Percentiles rank a stretch among this genome's conserved stretches.
Conservation (phyloP, 2,797 vertebrate genomes). For the Pteronotus mesoamericanus region DNA sequence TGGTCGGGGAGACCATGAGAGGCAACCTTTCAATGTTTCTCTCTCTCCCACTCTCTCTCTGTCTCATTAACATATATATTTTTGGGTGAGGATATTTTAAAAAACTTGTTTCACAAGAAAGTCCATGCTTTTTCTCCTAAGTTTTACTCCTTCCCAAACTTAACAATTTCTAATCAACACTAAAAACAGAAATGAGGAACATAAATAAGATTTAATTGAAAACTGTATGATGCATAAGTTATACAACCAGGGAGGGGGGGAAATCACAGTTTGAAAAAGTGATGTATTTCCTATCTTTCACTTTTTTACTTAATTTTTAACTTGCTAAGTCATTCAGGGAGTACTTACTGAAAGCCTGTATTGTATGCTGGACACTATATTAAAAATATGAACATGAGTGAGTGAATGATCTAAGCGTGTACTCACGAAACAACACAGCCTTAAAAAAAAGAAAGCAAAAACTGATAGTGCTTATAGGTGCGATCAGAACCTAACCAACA, state of each 20-base stretch:
- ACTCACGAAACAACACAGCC: neutral
- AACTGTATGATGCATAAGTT: slow-evolving; percentile 54
- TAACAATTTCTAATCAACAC: slow-evolving; percentile 9
- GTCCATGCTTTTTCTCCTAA: neutral
- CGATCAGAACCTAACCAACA: too few species aligned
- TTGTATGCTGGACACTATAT: neutral
- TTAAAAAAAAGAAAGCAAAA: neutral
- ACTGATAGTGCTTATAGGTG: neutral
- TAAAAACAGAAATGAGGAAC: slow-evolving; percentile 37
- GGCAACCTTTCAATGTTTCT: neutral
- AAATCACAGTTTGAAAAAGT: slow-evolving; percentile 20
- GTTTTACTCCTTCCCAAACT: slow-evolving; percentile 1
- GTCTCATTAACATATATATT: neutral
- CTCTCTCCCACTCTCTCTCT: too few species aligned
- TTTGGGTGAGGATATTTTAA: neutral
- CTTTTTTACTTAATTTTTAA: slow-evolving; percentile 52
- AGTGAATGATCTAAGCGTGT: neutral
- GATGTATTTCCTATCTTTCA: slow-evolving; percentile 30
- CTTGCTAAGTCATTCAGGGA: slow-evolving; percentile 26
- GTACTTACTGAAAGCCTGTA: neutral
- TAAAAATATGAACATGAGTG: slow-evolving; percentile 1
- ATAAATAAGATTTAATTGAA: slow-evolving; percentile 59
- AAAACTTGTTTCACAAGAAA: neutral
- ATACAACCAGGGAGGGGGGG: neutral
- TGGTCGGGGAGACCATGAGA: neutral